These are phyloP conservation scores for Orthonychiurus folsomi DNA, from an alignment of 2,888 invertebrate genomes.

Conservation along the genomic window DNA sequence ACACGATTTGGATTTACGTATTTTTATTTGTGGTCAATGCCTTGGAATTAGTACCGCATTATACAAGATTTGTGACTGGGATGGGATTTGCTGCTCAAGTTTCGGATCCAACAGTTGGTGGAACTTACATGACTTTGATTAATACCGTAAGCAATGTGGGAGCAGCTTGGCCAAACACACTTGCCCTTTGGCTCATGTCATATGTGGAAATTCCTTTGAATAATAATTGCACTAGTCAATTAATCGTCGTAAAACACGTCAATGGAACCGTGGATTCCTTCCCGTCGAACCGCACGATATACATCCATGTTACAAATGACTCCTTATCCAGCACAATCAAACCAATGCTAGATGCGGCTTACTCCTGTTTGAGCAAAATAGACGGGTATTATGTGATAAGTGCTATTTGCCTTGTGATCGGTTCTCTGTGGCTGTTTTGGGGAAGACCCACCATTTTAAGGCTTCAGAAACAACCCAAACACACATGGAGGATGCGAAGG, in stretches of 20 bases:
- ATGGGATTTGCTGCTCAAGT: conserved; percentile 15
- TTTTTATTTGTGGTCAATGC: conserved; percentile 12
- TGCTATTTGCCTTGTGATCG: not conserved
- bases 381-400: conserved; percentile 10
- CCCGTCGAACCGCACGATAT: no score
- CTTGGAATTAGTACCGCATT: conserved; percentile 6
- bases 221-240: not conserved
- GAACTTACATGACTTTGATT: conserved; percentile 17
- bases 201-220: conserved; percentile 7
- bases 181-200: conserved; percentile 9
- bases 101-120: conserved; percentile 11
- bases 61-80: conserved; percentile 8
- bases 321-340: not conserved
- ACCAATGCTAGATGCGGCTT: not conserved
- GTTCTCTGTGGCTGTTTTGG: conserved; percentile 9
- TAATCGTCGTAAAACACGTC: no score
- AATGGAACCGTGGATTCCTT: not conserved
- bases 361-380: conserved; percentile 1
- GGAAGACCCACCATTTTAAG: conserved; percentile 10
- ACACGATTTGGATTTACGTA: not conserved
- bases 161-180: conserved; percentile 6
- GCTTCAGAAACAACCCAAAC: conserved; percentile 11
- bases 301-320: no score
- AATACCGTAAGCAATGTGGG: conserved; percentile 13
- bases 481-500: no score